Evolutionary conservation across 2,888 invertebrate species (phyloP), one percentile per base, ranked within the genome.

Genomic region (Troglohyphantes excavatus): DNA sequence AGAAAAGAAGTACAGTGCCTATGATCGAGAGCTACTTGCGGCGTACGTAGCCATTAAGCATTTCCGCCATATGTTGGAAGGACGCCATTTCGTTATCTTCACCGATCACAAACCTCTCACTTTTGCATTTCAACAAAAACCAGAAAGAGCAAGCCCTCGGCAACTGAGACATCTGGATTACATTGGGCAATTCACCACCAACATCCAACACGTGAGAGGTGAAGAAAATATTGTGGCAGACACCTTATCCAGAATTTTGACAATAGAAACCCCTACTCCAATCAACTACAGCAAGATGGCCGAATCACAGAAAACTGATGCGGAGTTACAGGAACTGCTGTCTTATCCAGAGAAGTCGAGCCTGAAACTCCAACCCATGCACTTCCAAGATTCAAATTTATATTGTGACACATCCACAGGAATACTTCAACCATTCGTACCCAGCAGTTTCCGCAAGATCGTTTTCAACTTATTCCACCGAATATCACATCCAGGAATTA

Each of bases 161-260:
- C 93, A 94, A 86, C 91, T 92, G 17, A 87, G 93, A 2, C 92
- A 93, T 17, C 90, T 94, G 0, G 73, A 85, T 2, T 90, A 84
- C 59, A 91, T 93, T 26, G 78, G 92, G 0, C 93, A 93, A 84
- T 94, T 93, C 90, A 92, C 93, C 0, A 93, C 93, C 0, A 92
- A 93, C 75, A 93, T 93, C 7, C 87, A 90, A 1, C 92, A 93
- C 90, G 92, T 94, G 2, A 73, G 39, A 23, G 90, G 90, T 2
- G 7, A 13, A 2, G 23, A 27, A 11, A 88, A 88, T 27, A 59
- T 70, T 3, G 59, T 59, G 2, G 88, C 88, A 2, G 72, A 88
- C 21, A 39, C 88, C 2, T 61, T 88, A 17, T 72, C 83, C 9
- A 39, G 83, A 17, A 81, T 83, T 27, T 65, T 23, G 2, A 65